Evolutionary conservation across 2,113 vertebrate genomes (phyloP), one percentile per base, ranked within the genome.

Genomic region (Choloepus hoffmanni): DNA sequence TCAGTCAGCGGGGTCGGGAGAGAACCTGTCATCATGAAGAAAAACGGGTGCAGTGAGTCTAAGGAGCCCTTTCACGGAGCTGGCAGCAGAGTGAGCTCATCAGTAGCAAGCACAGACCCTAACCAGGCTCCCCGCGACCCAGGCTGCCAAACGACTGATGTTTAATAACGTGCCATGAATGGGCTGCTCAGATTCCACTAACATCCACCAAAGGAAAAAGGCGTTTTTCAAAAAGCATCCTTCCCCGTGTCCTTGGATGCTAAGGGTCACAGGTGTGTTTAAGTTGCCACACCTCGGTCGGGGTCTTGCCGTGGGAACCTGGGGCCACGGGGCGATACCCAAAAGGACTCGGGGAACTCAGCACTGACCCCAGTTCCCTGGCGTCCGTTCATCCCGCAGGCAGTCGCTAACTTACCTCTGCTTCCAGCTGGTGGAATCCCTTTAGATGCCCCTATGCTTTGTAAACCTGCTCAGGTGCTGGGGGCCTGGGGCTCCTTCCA

Each of bases 391-490:
- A 2, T 14, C 3, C 28, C 9, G 26, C 7, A 1, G 55, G 19
- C 2, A 2, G 33, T 68, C 10, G 1, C 7, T 7, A 2, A 33
- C 53, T 63, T 23, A 14, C 15, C 72, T 81, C 40, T 26, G 2
- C 2, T 65, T 13, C 48, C 7, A 6, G 28, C 55, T 30, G 77
- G 28, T 23, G 6, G 36, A 18, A 36, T 33, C 3, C 0, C 3
- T 0, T 18, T 45, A 9, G 40, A 2, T 45, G 33, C 4, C 19
- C 18, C 65, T 6, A 3, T 0, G 2, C 14, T 7, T 45, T 77
- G 45, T 21, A 19, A 3, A 19, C 53, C 74, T 40, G 6, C 16
- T 36, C 8, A 2, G 48, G 43, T 7, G 24, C 58, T 55, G 15
- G 50, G 48, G 16, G 7, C 48, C 0, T 7, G 50, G 33, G 70